Evolutionary conservation across 2,113 vertebrate genomes (phyloP), one percentile per base, ranked within the genome.

Genomic region (Tragelaphus scriptus): DNA sequence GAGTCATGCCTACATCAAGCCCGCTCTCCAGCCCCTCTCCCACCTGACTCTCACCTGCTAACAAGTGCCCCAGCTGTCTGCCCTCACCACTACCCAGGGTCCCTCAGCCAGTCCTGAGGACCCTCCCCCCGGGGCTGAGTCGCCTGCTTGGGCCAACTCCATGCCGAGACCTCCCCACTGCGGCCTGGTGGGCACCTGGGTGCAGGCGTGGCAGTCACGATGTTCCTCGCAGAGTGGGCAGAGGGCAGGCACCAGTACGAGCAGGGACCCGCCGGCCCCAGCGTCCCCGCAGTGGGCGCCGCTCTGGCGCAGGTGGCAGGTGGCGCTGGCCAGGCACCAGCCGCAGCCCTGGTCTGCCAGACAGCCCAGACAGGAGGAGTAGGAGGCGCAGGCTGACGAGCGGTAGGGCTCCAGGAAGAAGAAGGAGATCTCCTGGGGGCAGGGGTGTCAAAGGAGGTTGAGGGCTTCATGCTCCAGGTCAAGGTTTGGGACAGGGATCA

Each of bases 341-440:
- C 99, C 99, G 1, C 99, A 99, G 53, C 99, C 99, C 98, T 99
- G 99, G 97, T 99, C 99, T 0, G 99, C 99, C 65, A 99, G 97
- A 97, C 99, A 99, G 61, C 99, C 99, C 97, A 99, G 98, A 96
- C 99, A 99, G 14, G 99, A 99, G 92, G 98, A 98, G 98, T 99
- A 99, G 1, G 98, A 98, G 17, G 98, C 49, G 6, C 99, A 99
- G 77, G 98, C 98, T 1, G 98, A 99, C 0, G 99, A 99, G 49
- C 99, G 99, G 97, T 99, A 99, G 0, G 99, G 99, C 98, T 99
- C 99, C 98, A 99, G 90, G 98, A 99, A 99, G 79, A 99, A 98
- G 98, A 99, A 99, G 77, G 99, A 99, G 98, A 99, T 99, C 98
- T 99, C 99, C 99, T 99, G 85, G 25, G 68, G 44, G 87, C 77